phyloP scores from a whole-genome alignment of 2,797 vertebrate species.

The Chiloscyllium punctatum region DNA sequence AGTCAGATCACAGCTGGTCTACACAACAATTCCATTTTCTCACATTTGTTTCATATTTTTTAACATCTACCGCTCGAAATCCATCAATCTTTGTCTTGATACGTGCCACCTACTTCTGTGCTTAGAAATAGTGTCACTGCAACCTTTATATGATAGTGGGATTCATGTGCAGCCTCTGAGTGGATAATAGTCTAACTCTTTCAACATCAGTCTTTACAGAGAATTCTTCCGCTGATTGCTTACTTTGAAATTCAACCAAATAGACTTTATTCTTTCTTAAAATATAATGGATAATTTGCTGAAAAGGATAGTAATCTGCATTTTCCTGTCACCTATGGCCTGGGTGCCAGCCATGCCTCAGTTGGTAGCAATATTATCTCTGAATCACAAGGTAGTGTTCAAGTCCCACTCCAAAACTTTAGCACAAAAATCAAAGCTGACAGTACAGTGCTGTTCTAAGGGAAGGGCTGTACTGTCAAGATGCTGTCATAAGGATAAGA shows the following conservation, averaged over 20 bases:
- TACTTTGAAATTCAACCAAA: background rate
- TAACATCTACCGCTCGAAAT: background rate
- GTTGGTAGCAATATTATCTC: too few species aligned
- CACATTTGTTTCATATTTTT: background rate
- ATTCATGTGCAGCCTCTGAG: background rate
- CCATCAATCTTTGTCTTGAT: background rate
- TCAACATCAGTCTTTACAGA: background rate
- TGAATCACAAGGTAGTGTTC: too few species aligned
- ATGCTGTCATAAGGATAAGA: too few species aligned
- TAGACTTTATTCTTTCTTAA: background rate
- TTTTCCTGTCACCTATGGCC: too few species aligned
- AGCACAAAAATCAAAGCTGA: too few species aligned
- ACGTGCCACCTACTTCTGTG: background rate
- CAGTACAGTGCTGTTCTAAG: too few species aligned
- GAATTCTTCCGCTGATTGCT: background rate
- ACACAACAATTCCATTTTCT: background rate
- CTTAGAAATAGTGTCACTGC: background rate
- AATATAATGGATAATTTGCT: background rate
- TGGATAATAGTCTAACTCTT: background rate
- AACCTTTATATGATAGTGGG: background rate
- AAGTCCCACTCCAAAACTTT: too few species aligned
- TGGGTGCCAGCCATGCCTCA: too few species aligned
- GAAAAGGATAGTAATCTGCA: background rate
- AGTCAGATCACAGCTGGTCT: background rate
- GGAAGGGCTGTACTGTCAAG: too few species aligned